These are phyloP conservation scores for Zosterops pallidus DNA, from an alignment of 2,113 vertebrate genomes.

Conservation along the genomic window DNA sequence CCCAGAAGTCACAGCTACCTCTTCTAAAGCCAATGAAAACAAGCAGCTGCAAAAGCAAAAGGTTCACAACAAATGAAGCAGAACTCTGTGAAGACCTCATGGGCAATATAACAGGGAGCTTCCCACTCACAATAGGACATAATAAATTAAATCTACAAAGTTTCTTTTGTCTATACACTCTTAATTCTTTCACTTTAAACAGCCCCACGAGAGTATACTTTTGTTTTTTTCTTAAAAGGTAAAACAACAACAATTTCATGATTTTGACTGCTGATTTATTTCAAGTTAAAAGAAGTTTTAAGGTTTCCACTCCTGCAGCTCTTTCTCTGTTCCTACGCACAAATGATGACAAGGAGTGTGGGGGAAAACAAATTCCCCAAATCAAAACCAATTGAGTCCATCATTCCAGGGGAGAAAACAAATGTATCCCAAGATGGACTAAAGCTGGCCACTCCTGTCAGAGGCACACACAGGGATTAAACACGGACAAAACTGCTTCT, in stretches of 20 bases:
- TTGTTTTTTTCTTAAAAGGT: not conserved
- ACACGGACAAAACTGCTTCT: not conserved
- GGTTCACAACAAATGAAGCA: not conserved
- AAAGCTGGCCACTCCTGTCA: not conserved
- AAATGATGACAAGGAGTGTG: fast-evolving
- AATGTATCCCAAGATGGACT: fast-evolving
- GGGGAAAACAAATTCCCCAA: not conserved
- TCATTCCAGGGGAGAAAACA: not conserved
- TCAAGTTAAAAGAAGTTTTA: not conserved
- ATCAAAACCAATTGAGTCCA: not conserved
- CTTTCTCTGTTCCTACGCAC: not conserved
- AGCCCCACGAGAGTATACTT: not conserved
- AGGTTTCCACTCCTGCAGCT: not conserved
- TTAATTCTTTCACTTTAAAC: not conserved
- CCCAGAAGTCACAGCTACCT: not conserved
- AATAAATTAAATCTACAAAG: not conserved
- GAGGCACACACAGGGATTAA: not conserved
- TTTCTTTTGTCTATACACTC: not conserved
- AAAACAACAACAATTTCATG: not conserved
- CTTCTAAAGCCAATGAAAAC: not conserved
- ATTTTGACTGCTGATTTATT: not conserved
- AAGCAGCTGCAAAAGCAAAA: not conserved
- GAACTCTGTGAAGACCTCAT: not conserved
- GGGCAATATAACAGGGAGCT: not conserved
- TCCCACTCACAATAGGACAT: fast-evolving